Base-by-base conservation (phyloP, 2,888 invertebrate genomes). In the Drosophila pseudotalamancana region DNA sequence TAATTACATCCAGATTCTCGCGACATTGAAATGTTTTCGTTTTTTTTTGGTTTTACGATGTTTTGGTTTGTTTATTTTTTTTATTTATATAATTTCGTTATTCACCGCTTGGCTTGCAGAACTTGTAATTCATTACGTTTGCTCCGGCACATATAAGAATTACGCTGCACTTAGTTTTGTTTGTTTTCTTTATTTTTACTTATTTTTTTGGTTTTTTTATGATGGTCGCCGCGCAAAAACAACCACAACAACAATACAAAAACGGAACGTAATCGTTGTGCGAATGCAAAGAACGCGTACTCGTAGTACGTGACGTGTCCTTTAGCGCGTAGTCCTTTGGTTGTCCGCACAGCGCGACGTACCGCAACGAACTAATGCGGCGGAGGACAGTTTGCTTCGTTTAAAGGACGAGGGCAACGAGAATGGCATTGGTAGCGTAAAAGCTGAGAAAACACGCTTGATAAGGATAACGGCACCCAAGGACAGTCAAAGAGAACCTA, bases 271-370 rank as follows among this genome's bases (percentile, higher is more conserved):
- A 63, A 48, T 63, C 66, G 66, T 56, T 66, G 56, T 64, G 50
- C 65, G 66, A 66, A 42, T 51, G 61, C 61, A 61, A n/a, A 60
- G 37, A 39, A 50, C 31, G 43, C 55, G 32, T 43, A 32, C 39
- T 21, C 39, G n/a, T 43, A 18, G 39, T 14, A 21, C 16, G 23
- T 27, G n/a, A 5, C 25, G 21, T 49, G 49, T n/a, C n/a, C n/a
- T n/a, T n/a, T n/a, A n/a, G 61, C 56, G 69, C 61, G 64, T 39
- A 40, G 45, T 63, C 49, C 45, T 65, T 67, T 71, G 49, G 40
- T 63, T 74, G 75, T 83, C 88, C 81, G 77, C 72, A 72, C 85
- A 73, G 76, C 74, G 77, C 79, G 79, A 87, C 88, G 81, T 79
- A 81, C 76, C 84, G 72, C 75, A 79, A 72, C 87, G 77, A 88